phyloP scores from a whole-genome alignment of 2,113 vertebrate species.

The Tringa solitaria region DNA sequence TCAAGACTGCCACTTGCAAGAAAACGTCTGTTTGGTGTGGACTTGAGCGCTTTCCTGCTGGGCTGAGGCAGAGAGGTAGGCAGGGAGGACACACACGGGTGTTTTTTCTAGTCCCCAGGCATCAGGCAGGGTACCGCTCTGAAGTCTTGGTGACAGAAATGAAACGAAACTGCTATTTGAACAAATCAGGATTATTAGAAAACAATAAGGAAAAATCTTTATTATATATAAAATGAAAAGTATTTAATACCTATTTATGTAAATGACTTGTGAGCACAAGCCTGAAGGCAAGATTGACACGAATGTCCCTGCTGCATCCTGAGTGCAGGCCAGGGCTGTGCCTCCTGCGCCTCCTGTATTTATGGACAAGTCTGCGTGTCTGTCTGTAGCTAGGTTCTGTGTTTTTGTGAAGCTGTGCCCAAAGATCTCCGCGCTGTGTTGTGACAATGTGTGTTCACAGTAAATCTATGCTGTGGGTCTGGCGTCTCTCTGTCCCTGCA shows the following conservation, averaged over 20 bases:
- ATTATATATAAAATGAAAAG: slow-evolving; percentile 64
- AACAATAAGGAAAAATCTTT: slow-evolving; percentile 60
- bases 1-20: not conserved
- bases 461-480: slow-evolving; percentile 49
- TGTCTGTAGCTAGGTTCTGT: slow-evolving; percentile 41
- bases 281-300: slow-evolving; percentile 1
- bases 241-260: slow-evolving; percentile 70
- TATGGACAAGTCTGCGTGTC: slow-evolving; percentile 26
- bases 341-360: not conserved
- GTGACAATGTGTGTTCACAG: slow-evolving; percentile 45
- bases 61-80: not conserved
- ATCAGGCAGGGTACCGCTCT: not conserved
- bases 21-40: not conserved
- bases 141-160: slow-evolving; percentile 14
- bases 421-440: slow-evolving; percentile 51
- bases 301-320: not conserved
- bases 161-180: slow-evolving; percentile 47
- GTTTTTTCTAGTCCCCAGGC: not conserved
- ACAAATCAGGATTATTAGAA: slow-evolving; percentile 69
- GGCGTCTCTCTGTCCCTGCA: not conserved
- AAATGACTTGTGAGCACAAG: slow-evolving; percentile 42
- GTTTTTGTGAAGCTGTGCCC: slow-evolving; percentile 62
- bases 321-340: not conserved
- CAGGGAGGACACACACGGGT: slow-evolving; percentile 1
- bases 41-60: not conserved